Percentiles rank a stretch among this genome's conserved stretches.
Conservation (phyloP, 2,113 vertebrate genomes). For the Nibea coibor region DNA sequence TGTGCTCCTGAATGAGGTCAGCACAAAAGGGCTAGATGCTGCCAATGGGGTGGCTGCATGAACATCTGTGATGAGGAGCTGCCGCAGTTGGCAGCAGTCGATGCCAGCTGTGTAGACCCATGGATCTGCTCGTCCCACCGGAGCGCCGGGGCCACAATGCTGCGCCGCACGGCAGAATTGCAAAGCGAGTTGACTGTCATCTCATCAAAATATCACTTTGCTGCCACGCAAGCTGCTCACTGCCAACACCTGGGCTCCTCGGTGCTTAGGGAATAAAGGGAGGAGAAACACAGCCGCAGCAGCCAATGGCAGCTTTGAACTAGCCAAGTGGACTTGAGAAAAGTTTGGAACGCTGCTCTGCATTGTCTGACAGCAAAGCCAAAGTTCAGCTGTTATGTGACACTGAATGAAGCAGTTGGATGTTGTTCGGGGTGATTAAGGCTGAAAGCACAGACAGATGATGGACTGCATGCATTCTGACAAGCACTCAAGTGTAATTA, state of each 20-base stretch:
- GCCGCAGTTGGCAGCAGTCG: conserved; percentile 62
- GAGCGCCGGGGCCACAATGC: conserved; percentile 59
- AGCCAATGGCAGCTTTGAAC: conserved; percentile 46
- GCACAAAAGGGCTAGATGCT: conserved; percentile 55
- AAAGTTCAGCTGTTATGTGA: conserved; percentile 36
- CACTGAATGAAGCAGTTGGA: conserved; percentile 25
- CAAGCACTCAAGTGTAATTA: conserved; percentile 49
- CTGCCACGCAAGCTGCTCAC: conserved; percentile 71
- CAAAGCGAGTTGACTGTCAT: conserved; percentile 72
- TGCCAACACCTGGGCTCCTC: conserved; percentile 77
- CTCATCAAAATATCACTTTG: conserved; percentile 74
- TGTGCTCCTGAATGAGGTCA: conserved; percentile 69
- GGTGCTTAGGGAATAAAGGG: conserved; percentile 52
- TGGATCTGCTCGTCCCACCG: conserved; percentile 67
- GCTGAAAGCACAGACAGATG: conserved; percentile 20
- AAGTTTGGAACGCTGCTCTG: conserved; percentile 49
- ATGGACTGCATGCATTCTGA: conserved; percentile 53
- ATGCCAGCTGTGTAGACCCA: conserved; percentile 73
- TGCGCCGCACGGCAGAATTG: conserved; percentile 48
- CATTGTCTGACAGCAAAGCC: conserved; percentile 26
- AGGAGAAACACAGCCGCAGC: conserved; percentile 37
- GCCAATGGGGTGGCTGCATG: conserved; percentile 61
- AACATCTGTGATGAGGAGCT: conserved; percentile 78
- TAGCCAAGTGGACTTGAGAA: conserved; percentile 46
- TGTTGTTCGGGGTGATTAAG: conserved; percentile 41